phyloP scores from a whole-genome alignment of 2,888 invertebrate genomes.

The Melanostoma mellinum region DNA sequence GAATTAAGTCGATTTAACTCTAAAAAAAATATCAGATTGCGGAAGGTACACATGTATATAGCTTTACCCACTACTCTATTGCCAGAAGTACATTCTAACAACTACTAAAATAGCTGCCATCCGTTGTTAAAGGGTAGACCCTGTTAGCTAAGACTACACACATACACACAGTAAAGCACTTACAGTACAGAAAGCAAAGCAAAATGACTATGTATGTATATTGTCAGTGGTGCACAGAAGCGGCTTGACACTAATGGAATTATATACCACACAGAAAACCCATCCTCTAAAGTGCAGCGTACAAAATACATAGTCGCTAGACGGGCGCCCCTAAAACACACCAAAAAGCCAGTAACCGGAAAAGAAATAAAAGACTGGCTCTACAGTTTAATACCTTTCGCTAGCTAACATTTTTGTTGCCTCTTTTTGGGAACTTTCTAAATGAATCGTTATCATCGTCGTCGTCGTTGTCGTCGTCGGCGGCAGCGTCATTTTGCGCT shows the following conservation, averaged over 20 bases:
- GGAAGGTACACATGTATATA: slow-evolving; percentile 55
- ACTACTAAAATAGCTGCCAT: slow-evolving; percentile 34
- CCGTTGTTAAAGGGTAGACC: slow-evolving; percentile 4
- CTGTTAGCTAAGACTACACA: slow-evolving; percentile 17
- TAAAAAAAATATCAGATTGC: slow-evolving; percentile 70
- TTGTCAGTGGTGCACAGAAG: slow-evolving; percentile 32
- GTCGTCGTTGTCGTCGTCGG: not conserved
- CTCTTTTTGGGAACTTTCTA: slow-evolving; percentile 40
- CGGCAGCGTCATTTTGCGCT: not conserved
- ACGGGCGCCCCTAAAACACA: not conserved
- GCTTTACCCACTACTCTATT: slow-evolving; percentile 18
- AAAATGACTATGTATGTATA: slow-evolving; percentile 34
- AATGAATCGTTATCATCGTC: slow-evolving; percentile 59
- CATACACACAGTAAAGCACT: slow-evolving; percentile 49
- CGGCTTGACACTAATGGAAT: slow-evolving; percentile 68
- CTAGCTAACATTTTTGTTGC: slow-evolving; percentile 36
- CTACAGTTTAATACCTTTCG: slow-evolving; percentile 48
- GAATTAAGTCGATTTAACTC: slow-evolving; percentile 71
- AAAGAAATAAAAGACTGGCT: slow-evolving; percentile 44
- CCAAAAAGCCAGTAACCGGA: slow-evolving; percentile 25
- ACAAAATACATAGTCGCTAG: slow-evolving; percentile 20
- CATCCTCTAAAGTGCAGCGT: slow-evolving; percentile 22
- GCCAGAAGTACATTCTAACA: slow-evolving; percentile 1
- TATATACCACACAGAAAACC: slow-evolving; percentile 60
- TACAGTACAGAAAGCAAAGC: slow-evolving; percentile 39